Percentiles rank a stretch among this genome's conserved stretches.
Conservation (phyloP, 1,140 invertebrate species). For the Ceratosolen fusciceps region DNA sequence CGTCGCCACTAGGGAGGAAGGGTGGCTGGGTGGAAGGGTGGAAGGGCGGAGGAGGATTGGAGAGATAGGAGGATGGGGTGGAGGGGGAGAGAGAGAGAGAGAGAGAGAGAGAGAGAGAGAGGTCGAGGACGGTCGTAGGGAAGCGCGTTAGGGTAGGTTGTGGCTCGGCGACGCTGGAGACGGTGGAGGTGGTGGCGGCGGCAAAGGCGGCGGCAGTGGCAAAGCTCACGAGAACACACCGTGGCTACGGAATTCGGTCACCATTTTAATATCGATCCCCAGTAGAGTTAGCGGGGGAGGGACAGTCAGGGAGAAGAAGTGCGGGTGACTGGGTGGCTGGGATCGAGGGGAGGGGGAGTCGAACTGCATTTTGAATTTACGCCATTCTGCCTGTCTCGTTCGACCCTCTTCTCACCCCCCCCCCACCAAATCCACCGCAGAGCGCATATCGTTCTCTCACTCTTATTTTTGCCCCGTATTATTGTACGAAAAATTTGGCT, state of each 20-base stretch:
- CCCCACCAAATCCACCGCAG: too few relatives aligned
- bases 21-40: too few relatives aligned
- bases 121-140: slow-evolving; percentile 38
- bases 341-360: too few relatives aligned
- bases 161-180: slow-evolving; percentile 34
- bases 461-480: not conserved
- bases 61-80: slow-evolving; percentile 30
- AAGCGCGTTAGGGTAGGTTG: slow-evolving; percentile 68
- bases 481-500: not conserved
- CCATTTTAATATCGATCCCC: slow-evolving; percentile 72
- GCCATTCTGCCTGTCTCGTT: not conserved
- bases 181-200: not conserved
- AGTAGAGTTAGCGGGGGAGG: not conserved
- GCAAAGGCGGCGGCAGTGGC: too few relatives aligned
- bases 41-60: too few relatives aligned
- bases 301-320: not conserved
- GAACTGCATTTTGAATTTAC: not conserved
- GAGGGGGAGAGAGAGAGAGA: slow-evolving; percentile 27
- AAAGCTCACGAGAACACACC: not conserved
- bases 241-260: slow-evolving; percentile 68
- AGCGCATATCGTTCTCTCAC: too few relatives aligned
- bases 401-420: not conserved
- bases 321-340: not conserved
- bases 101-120: not conserved
- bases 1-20: too few relatives aligned